phyloP scores from a whole-genome alignment of 1,140 invertebrate genomes.

The Musca vetustissima region DNA sequence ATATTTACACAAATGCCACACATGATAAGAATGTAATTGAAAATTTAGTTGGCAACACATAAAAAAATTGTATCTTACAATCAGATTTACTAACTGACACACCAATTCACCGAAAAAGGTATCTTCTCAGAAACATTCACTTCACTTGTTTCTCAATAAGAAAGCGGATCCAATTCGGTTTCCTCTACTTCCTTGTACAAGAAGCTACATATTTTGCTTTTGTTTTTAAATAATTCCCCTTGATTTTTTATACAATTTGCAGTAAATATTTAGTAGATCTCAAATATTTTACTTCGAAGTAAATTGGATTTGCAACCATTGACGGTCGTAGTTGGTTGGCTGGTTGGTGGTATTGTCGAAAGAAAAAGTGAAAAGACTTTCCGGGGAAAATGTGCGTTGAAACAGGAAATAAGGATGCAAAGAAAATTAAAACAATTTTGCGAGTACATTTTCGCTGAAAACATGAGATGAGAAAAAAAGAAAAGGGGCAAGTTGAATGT shows the following conservation, averaged over 20 bases:
- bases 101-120: no score
- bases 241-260: slow-evolving; percentile 24
- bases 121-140: no score
- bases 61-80: background rate
- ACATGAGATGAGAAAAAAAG: no score
- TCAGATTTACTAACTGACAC: background rate
- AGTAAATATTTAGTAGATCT: slow-evolving; percentile 28
- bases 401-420: background rate
- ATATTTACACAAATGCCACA: slow-evolving; percentile 17
- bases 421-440: no score
- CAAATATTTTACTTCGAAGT: slow-evolving; percentile 30
- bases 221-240: slow-evolving; percentile 6
- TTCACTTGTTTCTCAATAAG: no score
- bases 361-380: background rate
- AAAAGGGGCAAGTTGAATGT: background rate
- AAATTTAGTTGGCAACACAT: slow-evolving; percentile 23
- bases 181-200: background rate
- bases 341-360: background rate
- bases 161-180: no score
- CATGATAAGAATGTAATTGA: slow-evolving; percentile 20
- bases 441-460: no score
- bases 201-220: background rate
- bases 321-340: background rate
- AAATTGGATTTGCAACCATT: slow-evolving; percentile 26
- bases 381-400: no score